Conservation (phyloP, 2,113 vertebrate genomes). For the Oplegnathus fasciatus region DNA sequence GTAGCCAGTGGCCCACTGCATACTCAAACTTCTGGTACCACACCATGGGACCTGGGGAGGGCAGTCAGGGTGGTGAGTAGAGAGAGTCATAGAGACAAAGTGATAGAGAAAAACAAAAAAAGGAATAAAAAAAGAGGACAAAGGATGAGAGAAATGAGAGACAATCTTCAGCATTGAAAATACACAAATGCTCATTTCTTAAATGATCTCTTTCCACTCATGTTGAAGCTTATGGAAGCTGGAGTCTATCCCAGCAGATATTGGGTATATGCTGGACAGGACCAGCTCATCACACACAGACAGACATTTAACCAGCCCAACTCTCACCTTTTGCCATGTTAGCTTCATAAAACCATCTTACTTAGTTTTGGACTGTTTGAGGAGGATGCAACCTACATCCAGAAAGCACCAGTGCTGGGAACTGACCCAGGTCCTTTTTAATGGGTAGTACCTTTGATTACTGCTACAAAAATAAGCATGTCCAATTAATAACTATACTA, state of each 20-base stretch:
- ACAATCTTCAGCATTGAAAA: not conserved
- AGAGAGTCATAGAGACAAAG: not conserved
- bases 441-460: not conserved
- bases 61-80: not conserved
- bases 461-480: not conserved
- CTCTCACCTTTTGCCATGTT: not conserved
- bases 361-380: not conserved
- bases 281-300: not conserved
- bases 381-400: not conserved
- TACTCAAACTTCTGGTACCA: conserved; percentile 92
- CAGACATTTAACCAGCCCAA: not conserved
- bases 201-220: not conserved
- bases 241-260: not conserved
- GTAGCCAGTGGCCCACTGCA: conserved; percentile 88
- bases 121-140: not conserved
- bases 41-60: conserved; percentile 85
- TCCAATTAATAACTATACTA: not conserved
- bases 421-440: not conserved
- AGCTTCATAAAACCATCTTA: not conserved
- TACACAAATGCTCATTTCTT: not conserved
- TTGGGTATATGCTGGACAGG: not conserved
- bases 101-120: not conserved
- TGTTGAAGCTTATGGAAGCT: not conserved
- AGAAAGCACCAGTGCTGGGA: not conserved
- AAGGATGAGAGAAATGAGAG: not conserved